These are phyloP conservation scores for Cossypha polioptera DNA, from an alignment of 2,797 vertebrate species.

Conservation along the genomic window DNA sequence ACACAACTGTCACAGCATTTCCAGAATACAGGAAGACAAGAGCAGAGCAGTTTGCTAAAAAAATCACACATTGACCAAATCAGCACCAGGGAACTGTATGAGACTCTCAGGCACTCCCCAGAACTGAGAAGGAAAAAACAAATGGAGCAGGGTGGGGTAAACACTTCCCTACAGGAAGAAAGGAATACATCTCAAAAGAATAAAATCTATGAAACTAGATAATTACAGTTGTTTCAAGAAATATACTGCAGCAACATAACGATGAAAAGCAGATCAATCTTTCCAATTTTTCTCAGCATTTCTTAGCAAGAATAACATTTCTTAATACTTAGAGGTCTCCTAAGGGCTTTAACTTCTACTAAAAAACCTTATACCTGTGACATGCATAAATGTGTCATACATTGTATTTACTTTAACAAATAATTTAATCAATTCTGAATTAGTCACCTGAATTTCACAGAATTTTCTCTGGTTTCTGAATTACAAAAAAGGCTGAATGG, in stretches of 20 bases:
- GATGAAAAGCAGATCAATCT: not conserved
- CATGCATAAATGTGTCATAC: not conserved
- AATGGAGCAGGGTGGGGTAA: not conserved
- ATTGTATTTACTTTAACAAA: not conserved
- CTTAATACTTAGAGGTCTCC: not conserved
- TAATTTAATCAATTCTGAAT: not conserved
- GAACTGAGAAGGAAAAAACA: not conserved
- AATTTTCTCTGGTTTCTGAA: not conserved
- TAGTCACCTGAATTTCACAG: not conserved
- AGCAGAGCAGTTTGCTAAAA: not conserved
- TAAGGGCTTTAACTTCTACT: not conserved
- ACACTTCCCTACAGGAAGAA: not conserved
- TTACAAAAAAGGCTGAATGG: not conserved
- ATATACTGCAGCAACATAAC: not conserved
- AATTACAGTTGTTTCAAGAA: not conserved
- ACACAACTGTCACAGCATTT: not conserved
- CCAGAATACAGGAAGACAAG: not conserved
- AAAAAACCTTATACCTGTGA: not conserved
- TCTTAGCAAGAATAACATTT: not conserved
- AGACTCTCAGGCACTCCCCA: not conserved
- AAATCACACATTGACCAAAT: not conserved
- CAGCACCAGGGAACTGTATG: not conserved
- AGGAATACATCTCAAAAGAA: not conserved
- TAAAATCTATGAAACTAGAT: not conserved
- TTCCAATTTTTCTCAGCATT: not conserved